Conservation (phyloP, 2,113 vertebrate species). For the Pycnonotus jocosus region DNA sequence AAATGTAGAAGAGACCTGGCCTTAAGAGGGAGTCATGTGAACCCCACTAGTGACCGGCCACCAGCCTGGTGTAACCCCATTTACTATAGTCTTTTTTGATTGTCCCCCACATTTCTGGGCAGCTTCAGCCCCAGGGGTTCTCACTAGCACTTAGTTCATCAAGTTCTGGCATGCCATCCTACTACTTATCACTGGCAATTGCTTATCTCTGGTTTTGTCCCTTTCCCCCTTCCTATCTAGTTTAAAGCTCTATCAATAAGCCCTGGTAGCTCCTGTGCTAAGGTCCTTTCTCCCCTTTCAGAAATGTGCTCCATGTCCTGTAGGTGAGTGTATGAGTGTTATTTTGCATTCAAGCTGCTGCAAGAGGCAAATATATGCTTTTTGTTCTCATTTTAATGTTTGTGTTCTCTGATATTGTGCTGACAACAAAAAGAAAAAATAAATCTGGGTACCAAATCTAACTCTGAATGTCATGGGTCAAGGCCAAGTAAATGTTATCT, state of each 20-base stretch:
- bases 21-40: neutral
- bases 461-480: neutral
- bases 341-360: neutral
- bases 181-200: neutral
- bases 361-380: neutral
- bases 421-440: neutral
- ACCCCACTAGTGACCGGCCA: neutral
- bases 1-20: neutral
- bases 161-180: neutral
- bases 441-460: neutral
- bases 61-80: neutral
- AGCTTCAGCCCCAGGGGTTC: neutral
- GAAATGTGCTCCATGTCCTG: neutral
- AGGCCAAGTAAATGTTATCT: neutral
- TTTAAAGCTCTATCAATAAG: neutral
- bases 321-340: neutral
- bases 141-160: neutral
- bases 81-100: neutral
- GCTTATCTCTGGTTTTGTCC: neutral
- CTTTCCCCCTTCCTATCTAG: neutral
- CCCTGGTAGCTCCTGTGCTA: neutral
- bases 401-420: neutral
- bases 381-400: neutral
- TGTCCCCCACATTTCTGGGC: neutral
- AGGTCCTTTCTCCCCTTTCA: neutral